Base-by-base conservation (phyloP, 2,113 vertebrate genomes). In the Leptosomus discolor region DNA sequence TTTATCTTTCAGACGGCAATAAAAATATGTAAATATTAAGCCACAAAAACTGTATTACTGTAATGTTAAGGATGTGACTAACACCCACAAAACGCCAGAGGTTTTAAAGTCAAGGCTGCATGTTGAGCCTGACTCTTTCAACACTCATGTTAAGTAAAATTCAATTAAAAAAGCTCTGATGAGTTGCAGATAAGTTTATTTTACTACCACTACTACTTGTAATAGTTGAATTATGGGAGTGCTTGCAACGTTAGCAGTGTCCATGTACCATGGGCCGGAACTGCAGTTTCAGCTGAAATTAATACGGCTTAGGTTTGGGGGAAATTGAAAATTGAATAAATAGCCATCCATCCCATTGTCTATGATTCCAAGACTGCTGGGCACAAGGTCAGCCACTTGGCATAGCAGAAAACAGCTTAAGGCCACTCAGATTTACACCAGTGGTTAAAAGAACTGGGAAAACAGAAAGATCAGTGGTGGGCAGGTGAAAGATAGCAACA, bases 41-140 rank as follows among this genome's bases (percentile, higher is more conserved):
- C 95, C 96, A 95, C 96, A 97, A 97, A 96, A 96, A 97, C 78
- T 96, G 50, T 88, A 96, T 96, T 97, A 96, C 88, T 94, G 76
- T 96, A 97, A 95, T 96, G 95, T 97, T 96, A 97, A 96, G 96
- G 96, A 97, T 97, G 90, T 97, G 96, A 97, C 94, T 97, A 97
- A 98, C 96, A 96, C 96, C 95, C 95, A 9, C 96, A 97, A 96
- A 97, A 97, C 0, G 95, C 97, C 96, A 97, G 94, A 97, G 91
- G 96, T 97, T 96, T 96, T 94, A 94, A 95, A 96, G 91, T 96
- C 91, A 94, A 95, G 79, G 89, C 65, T 97, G 81, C 81, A 94
- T 90, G 68, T 90, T 94, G 57, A 81, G 80, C 88, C 74, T 76
- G 80, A 85, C 76, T 96, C 94, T 95, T 97, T 94, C 92, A 96